Evolutionary conservation across 2,797 vertebrate species (phyloP).

Genomic region (Propithecus perrieri): DNA sequence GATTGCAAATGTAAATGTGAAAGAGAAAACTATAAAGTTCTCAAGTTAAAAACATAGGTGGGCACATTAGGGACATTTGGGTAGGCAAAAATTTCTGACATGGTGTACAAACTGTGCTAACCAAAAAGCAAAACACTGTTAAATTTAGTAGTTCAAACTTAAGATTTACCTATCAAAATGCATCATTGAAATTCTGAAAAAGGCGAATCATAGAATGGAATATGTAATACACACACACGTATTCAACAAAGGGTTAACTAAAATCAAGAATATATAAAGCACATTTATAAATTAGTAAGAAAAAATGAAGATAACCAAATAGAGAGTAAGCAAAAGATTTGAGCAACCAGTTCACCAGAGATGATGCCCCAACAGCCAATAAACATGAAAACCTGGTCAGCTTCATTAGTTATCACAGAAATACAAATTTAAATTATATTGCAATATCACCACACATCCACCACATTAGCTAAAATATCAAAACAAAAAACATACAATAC

Average conservation of each 20-base stretch:
- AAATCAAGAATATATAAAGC: background rate
- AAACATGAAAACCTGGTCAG: background rate
- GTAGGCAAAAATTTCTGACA: background rate
- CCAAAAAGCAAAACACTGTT: conserved; percentile 2
- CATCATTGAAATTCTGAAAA: background rate
- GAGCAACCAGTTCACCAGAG: background rate
- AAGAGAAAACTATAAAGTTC: background rate
- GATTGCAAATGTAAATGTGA: background rate
- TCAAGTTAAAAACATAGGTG: background rate
- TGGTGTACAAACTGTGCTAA: background rate
- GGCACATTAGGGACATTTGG: background rate
- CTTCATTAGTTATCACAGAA: background rate
- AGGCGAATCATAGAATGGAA: background rate
- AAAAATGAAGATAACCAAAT: background rate
- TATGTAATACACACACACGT: background rate
- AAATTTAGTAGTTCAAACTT: background rate
- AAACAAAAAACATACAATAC: background rate
- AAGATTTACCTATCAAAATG: background rate
- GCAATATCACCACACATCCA: background rate
- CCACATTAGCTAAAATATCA: background rate
- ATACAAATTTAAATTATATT: background rate
- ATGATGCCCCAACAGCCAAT: background rate
- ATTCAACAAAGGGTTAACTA: background rate
- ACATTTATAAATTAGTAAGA: background rate
- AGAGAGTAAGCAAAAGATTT: background rate